These are phyloP conservation scores for Macroglossus sobrinus DNA, from an alignment of 2,113 vertebrate genomes.

Conservation along the genomic window DNA sequence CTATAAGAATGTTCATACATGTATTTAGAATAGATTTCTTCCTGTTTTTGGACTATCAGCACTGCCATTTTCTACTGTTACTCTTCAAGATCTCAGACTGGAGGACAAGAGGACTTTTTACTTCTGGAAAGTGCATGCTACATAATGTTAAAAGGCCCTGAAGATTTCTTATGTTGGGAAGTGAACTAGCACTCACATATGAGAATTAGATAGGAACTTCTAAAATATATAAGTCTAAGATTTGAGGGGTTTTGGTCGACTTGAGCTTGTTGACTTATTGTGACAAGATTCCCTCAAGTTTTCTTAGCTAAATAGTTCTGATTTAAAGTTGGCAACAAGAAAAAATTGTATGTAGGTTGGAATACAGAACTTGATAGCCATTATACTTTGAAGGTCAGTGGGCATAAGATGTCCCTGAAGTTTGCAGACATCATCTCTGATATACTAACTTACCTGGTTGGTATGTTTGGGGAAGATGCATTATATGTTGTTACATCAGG, in stretches of 20 bases:
- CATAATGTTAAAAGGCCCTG: background rate
- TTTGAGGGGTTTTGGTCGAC: background rate
- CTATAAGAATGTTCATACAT: background rate
- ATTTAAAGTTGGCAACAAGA: background rate
- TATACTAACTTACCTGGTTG: no score
- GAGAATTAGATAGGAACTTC: background rate
- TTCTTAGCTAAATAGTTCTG: background rate
- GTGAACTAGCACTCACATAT: background rate
- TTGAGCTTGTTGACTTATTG: background rate
- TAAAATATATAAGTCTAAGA: background rate
- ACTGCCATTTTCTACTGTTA: background rate
- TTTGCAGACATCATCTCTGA: background rate
- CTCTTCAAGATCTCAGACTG: background rate
- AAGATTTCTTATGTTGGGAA: background rate
- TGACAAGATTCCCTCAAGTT: background rate
- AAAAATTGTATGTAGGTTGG: background rate
- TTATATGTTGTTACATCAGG: rapidly evolving
- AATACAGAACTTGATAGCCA: background rate
- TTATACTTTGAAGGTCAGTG: background rate
- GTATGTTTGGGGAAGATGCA: no score
- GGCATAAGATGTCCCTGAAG: background rate
- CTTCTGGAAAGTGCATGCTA: background rate
- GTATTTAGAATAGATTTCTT: background rate
- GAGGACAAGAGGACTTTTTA: background rate
- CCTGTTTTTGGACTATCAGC: no score